Evolutionary conservation across 2,888 invertebrate genomes (phyloP).

Genomic region (Resseliella maxima): DNA sequence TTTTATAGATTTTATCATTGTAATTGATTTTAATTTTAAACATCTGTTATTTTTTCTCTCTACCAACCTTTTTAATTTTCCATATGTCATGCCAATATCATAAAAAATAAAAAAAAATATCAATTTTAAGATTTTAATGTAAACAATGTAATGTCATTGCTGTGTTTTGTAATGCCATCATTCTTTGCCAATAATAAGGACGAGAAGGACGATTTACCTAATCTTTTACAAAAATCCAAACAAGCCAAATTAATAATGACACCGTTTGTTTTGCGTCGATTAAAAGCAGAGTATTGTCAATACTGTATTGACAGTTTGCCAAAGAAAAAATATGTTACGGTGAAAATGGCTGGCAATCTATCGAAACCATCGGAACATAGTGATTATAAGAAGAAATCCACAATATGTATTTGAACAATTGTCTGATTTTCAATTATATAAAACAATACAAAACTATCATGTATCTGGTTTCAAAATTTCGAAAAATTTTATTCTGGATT

Average conservation of each 20-base stretch:
- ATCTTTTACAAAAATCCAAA: slow-evolving; percentile 82
- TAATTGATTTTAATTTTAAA: too few relatives aligned
- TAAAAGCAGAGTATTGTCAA: slow-evolving; percentile 91
- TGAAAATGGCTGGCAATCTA: slow-evolving; percentile 76
- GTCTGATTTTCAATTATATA: slow-evolving; percentile 93
- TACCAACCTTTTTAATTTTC: too few relatives aligned
- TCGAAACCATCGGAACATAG: slow-evolving; percentile 76
- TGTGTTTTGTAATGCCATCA: slow-evolving; percentile 96
- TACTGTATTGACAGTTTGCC: slow-evolving; percentile 88
- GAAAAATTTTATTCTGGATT: slow-evolving; percentile 77
- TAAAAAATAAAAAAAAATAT: too few relatives aligned
- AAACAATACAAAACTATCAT: slow-evolving; percentile 76
- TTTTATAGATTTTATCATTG: too few relatives aligned
- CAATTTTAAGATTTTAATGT: too few relatives aligned
- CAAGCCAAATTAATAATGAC: slow-evolving; percentile 96
- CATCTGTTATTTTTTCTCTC: too few relatives aligned
- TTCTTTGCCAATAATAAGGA: slow-evolving; percentile 90
- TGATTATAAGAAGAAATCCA: slow-evolving; percentile 80
- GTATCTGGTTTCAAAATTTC: slow-evolving; percentile 75
- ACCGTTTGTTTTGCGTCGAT: slow-evolving; percentile 89
- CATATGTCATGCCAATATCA: too few relatives aligned
- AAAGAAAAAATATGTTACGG: slow-evolving; percentile 78
- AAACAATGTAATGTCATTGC: slow-evolving; percentile 95
- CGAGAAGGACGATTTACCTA: slow-evolving; percentile 89
- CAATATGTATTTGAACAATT: slow-evolving; percentile 89